Evolutionary conservation across 2,113 vertebrate species (phyloP).

Genomic region (Erythrocercus mccallii): DNA sequence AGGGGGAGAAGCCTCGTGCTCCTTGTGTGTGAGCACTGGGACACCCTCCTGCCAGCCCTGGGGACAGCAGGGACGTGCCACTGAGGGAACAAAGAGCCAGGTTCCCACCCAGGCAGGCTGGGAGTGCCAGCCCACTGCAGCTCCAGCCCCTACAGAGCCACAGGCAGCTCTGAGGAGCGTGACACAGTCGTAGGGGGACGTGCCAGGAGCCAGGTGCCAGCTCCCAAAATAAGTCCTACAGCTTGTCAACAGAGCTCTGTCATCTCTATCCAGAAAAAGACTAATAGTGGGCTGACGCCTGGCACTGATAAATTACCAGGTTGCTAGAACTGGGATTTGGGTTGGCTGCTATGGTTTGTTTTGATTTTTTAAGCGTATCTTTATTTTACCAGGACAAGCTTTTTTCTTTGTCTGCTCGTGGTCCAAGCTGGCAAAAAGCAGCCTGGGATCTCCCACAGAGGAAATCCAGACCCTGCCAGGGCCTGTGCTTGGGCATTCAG

Average conservation of each 20-base stretch:
- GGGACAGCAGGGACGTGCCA: not conserved
- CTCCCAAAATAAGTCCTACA: constrained; percentile 34
- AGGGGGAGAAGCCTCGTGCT: rapidly evolving
- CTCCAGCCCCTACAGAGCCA: not conserved
- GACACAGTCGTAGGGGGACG: not conserved
- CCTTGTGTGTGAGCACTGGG: rapidly evolving
- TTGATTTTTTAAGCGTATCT: not conserved
- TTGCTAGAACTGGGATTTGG: not conserved
- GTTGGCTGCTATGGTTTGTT: not conserved
- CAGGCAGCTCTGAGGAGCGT: not conserved
- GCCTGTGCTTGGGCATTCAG: not conserved
- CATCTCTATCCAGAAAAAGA: constrained; percentile 53
- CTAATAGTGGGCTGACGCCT: constrained; percentile 29
- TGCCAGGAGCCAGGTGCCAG: constrained; percentile 49
- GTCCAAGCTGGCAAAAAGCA: not conserved
- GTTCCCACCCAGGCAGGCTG: not conserved
- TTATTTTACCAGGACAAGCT: not conserved
- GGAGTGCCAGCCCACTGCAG: rapidly evolving
- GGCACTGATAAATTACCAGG: constrained; percentile 23
- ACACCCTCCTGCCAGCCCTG: not conserved
- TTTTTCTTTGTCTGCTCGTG: not conserved
- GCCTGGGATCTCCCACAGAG: not conserved
- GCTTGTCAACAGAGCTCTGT: constrained; percentile 39
- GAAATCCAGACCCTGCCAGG: not conserved
- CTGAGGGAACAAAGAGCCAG: not conserved